Base-by-base conservation (phyloP, 2,888 invertebrate genomes). In the Hetaerina titia region DNA sequence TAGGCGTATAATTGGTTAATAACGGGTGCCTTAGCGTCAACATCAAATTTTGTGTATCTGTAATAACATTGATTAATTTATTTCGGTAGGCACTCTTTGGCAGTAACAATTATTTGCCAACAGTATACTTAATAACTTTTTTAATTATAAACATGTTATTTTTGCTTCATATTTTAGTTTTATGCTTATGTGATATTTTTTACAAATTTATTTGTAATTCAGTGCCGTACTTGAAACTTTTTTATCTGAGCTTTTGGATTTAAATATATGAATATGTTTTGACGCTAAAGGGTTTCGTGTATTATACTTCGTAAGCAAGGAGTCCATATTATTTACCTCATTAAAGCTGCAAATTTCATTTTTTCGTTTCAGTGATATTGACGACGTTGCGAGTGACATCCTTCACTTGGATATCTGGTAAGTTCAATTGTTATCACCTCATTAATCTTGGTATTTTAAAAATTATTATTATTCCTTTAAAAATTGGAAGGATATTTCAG, bases 331-430 rank as follows among this genome's bases (percentile, higher is more conserved):
- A 17, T 69, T 22, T 69, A 19, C 7, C 69, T 69, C 8, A 69
- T 81, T 81, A 31, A 81, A 15, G 81, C 31, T 31, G 45, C 4
- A 45, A 31, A 69, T 69, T n/a, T 69, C 13, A 8, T 95, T 96
- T 95, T 95, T 96, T 95, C 95, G 74, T 97, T 97, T 81, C 97
- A 99, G 99, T 96, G 98, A 99, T 96, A 98, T 99, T 96, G 99
- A 99, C 96, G 99, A 99, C 96, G 98, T 98, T 96, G 98, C 98
- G 95, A 98, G 98, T 96, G 99, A 99, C 96, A 98, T 98, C 94
- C 97, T 99, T 94, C 99, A 99, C 96, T 97, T 99, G 96, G 99
- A 99, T 97, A 99, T 99, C 96, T 98, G 98, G 99, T 97, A 96
- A 97, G 97, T 15, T 63, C 25, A 63, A 95, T 95, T 94, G 89